phyloP scores from a whole-genome alignment of 2,113 vertebrate species.

The Rana temporaria region DNA sequence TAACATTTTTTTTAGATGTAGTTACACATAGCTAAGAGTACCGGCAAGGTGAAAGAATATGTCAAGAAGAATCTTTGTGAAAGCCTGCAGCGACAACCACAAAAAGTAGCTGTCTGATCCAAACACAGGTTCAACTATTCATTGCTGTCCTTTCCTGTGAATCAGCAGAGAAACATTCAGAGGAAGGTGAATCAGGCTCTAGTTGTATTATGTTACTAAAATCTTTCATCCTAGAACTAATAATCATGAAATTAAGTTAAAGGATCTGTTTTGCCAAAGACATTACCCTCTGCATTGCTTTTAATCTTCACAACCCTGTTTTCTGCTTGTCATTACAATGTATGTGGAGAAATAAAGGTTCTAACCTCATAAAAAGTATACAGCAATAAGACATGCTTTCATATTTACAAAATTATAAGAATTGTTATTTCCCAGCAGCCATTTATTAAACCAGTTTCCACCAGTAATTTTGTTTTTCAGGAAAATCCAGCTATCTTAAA shows the following conservation, averaged over 20 bases:
- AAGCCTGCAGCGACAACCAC: neutral
- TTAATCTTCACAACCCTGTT: neutral
- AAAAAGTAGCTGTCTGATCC: neutral
- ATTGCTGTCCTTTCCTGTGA: constrained; percentile 4
- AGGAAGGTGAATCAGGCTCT: neutral
- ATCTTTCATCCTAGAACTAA: neutral
- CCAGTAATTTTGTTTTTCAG: neutral
- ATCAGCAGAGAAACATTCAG: neutral
- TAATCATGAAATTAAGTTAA: constrained; percentile 3
- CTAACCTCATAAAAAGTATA: neutral
- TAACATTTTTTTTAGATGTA: neutral
- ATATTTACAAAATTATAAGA: neutral
- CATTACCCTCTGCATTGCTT: neutral
- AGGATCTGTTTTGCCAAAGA: neutral
- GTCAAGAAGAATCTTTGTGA: neutral
- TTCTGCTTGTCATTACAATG: neutral
- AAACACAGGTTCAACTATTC: constrained; percentile 16
- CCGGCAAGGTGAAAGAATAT: neutral
- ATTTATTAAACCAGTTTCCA: neutral
- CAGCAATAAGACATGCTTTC: neutral
- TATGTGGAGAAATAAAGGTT: neutral
- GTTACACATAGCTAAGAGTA: neutral
- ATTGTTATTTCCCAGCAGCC: neutral
- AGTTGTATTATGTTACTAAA: constrained; percentile 25
- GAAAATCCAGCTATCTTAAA: neutral